Evolutionary conservation across 2,888 invertebrate species (phyloP).

Genomic region (Drosophila greeni): DNA sequence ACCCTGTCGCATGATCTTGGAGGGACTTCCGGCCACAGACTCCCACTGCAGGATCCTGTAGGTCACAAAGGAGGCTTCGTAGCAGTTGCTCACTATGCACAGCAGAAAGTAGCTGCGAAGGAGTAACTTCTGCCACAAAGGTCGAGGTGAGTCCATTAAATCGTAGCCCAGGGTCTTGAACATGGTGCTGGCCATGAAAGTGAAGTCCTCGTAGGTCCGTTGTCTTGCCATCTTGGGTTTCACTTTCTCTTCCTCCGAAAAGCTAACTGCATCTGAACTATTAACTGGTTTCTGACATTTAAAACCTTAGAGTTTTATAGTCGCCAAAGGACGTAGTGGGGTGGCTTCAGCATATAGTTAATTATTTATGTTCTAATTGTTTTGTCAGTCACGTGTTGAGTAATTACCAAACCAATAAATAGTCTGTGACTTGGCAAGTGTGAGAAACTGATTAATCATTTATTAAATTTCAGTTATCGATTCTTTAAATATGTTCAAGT

Average conservation of each 20-base stretch:
- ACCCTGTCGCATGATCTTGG: conserved; percentile 39
- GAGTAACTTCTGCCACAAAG: conserved; percentile 33
- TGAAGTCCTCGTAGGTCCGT: conserved; percentile 47
- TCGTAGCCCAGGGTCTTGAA: conserved; percentile 48
- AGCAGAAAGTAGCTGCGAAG: conserved; percentile 22
- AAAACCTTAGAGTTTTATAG: neutral
- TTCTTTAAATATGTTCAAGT: neutral
- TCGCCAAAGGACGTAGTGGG: neutral
- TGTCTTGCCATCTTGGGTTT: conserved; percentile 4
- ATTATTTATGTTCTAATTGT: conserved; percentile 30
- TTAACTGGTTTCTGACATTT: conserved; percentile 5
- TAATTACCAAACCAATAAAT: conserved; percentile 3
- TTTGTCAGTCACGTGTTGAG: conserved; percentile 7
- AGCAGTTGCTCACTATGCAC: conserved; percentile 20
- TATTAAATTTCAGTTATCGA: neutral
- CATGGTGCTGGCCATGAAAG: conserved; percentile 40
- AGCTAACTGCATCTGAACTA: neutral
- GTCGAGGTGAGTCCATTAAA: conserved; percentile 33
- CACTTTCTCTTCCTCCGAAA: neutral
- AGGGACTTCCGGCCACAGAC: conserved; percentile 32
- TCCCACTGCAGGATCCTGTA: conserved; percentile 39
- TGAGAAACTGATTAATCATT: conserved; percentile 11
- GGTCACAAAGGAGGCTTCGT: conserved; percentile 28
- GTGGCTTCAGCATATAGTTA: neutral
- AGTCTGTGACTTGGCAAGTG: neutral